Percentiles rank a stretch among this genome's conserved stretches.
Evolutionary conservation across 2,888 invertebrate genomes (phyloP).

Genomic region (Malacosoma neustria): DNA sequence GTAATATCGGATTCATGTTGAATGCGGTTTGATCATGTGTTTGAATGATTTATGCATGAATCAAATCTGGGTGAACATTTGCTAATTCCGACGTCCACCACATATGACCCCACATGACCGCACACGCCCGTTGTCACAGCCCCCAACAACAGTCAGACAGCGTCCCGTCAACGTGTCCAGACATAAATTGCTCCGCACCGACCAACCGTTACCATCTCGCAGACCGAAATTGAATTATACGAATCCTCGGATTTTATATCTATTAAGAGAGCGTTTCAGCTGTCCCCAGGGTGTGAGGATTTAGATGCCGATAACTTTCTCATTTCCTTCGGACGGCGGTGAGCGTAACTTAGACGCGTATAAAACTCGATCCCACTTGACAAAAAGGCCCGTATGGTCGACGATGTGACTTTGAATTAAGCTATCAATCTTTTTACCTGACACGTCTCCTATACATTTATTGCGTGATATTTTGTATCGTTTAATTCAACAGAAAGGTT

Average conservation of each 20-base stretch:
- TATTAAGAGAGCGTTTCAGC: constrained; percentile 58
- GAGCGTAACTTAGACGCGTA: constrained; percentile 42
- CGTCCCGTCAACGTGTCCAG: constrained; percentile 31
- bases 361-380: constrained; percentile 35
- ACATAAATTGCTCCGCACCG: constrained; percentile 41
- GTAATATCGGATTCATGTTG: constrained; percentile 6
- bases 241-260: constrained; percentile 64
- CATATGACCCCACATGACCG: constrained; percentile 19
- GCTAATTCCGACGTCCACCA: constrained; percentile 17
- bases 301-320: constrained; percentile 69
- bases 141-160: constrained; percentile 8
- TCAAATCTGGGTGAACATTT: constrained; percentile 31
- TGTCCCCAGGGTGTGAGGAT: constrained; percentile 56
- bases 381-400: constrained; percentile 28
- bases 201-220: constrained; percentile 30
- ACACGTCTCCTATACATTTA: constrained; percentile 34
- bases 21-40: constrained; percentile 28
- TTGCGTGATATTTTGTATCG: constrained; percentile 29
- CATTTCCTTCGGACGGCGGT: constrained; percentile 58
- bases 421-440: constrained; percentile 52
- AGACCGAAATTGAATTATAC: constrained; percentile 63
- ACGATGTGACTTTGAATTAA: constrained; percentile 35
- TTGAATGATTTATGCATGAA: constrained; percentile 29
- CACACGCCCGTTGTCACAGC: constrained; percentile 7
- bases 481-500: constrained; percentile 18